A percentile compares a stretch with the other conserved stretches of the same genome.
Evolutionary conservation across 2,113 vertebrate species (phyloP).

Genomic region (Myodes glareolus): DNA sequence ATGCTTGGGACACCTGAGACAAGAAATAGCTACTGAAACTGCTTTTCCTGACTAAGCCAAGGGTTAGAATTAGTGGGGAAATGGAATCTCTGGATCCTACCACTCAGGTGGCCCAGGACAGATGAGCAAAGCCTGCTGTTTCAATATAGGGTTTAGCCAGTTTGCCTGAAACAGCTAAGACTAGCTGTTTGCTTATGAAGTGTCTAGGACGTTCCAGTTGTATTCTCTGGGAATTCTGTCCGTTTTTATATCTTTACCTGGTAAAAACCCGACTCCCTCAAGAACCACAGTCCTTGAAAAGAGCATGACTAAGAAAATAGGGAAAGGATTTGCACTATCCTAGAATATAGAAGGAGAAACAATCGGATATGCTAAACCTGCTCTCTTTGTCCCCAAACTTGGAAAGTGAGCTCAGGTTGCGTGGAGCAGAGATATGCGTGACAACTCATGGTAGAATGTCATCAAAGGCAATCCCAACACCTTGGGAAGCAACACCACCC

Average conservation of each 20-base stretch:
- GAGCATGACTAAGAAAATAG: slow-evolving; percentile 6
- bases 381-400: slow-evolving; percentile 33
- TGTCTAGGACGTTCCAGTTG: slow-evolving; percentile 12
- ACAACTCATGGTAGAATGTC: background rate
- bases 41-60: slow-evolving; percentile 15
- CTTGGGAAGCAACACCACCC: background rate
- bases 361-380: slow-evolving; percentile 33
- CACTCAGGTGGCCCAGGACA: background rate
- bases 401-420: slow-evolving; percentile 38
- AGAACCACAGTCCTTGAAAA: slow-evolving; percentile 33
- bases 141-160: slow-evolving; percentile 9
- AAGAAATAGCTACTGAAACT: slow-evolving; percentile 28
- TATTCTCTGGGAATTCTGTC: slow-evolving; percentile 1
- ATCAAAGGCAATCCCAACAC: background rate
- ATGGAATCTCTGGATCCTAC: background rate
- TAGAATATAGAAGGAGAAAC: slow-evolving; percentile 13
- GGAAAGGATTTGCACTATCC: slow-evolving; percentile 9
- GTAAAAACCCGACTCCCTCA: slow-evolving; percentile 9
- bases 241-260: slow-evolving; percentile 19
- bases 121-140: background rate
- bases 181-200: slow-evolving; percentile 54
- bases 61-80: background rate
- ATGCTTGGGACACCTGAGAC: slow-evolving; percentile 24
- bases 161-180: background rate
- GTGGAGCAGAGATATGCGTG: background rate